Evolutionary conservation across 2,113 vertebrate genomes (phyloP).

Genomic region (Melanotaenia duboulayi): DNA sequence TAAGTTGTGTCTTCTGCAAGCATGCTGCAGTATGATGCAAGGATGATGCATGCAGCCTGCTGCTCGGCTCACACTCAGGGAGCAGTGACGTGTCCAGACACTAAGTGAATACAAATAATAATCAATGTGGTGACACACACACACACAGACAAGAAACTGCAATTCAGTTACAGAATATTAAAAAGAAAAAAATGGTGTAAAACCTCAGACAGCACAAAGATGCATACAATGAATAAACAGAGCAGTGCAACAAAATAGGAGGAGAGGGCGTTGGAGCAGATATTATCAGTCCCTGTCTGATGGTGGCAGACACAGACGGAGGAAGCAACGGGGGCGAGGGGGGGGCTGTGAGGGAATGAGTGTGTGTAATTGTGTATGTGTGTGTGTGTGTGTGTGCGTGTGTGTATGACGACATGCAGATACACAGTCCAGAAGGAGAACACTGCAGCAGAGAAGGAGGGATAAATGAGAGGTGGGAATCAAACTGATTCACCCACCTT

Average conservation of each 20-base stretch:
- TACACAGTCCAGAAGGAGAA: slow-evolving; percentile 75
- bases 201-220: not conserved
- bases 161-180: not conserved
- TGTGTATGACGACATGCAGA: slow-evolving; percentile 55
- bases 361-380: slow-evolving; percentile 39
- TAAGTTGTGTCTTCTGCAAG: slow-evolving; percentile 13
- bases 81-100: slow-evolving; percentile 51
- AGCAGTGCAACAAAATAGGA: slow-evolving; percentile 42
- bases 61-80: slow-evolving; percentile 35
- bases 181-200: slow-evolving; percentile 7
- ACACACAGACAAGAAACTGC: slow-evolving; percentile 26
- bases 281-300: slow-evolving; percentile 76
- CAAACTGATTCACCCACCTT: slow-evolving; percentile 74
- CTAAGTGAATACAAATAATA: slow-evolving; percentile 68
- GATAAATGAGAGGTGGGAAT: slow-evolving; percentile 51
- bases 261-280: slow-evolving; percentile 67
- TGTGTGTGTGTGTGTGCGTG: slow-evolving; percentile 40
- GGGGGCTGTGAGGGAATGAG: slow-evolving; percentile 34
- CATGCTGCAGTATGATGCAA: slow-evolving; percentile 51
- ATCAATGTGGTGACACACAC: slow-evolving; percentile 52
- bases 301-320: slow-evolving; percentile 80
- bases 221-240: slow-evolving; percentile 38
- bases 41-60: slow-evolving; percentile 43
- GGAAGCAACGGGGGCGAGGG: slow-evolving; percentile 57
- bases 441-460: slow-evolving; percentile 71